Conservation (phyloP, 2,113 vertebrate genomes). For the Mesembrinibis cayennensis region DNA sequence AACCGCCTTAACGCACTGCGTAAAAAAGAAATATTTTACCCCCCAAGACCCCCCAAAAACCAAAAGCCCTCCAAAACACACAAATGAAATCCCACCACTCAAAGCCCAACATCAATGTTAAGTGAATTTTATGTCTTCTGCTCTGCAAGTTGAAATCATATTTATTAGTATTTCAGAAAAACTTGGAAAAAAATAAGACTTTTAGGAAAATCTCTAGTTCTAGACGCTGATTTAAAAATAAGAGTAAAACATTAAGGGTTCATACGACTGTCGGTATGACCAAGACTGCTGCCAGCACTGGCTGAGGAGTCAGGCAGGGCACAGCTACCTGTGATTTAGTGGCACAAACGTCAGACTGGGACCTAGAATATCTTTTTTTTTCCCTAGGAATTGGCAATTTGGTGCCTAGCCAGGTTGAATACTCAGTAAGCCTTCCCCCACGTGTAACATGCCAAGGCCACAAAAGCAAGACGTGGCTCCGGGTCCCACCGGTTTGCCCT, state of each 20-base stretch:
- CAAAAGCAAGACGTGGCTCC: accelerated
- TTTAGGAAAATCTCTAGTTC: neutral
- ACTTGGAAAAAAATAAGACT: too few species aligned
- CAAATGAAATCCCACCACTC: neutral
- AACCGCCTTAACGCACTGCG: accelerated
- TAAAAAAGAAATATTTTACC: neutral
- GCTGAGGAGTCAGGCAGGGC: neutral
- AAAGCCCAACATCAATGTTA: neutral
- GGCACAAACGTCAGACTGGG: neutral
- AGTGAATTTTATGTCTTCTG: neutral
- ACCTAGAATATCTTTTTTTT: neutral
- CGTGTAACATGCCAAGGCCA: accelerated
- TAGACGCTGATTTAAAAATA: neutral
- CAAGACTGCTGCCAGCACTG: neutral
- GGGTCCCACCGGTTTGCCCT: neutral
- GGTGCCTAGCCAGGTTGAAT: neutral
- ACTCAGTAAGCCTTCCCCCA: neutral
- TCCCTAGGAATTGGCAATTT: neutral
- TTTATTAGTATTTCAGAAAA: neutral
- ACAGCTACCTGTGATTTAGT: neutral
- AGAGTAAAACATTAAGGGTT: neutral
- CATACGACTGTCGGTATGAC: accelerated
- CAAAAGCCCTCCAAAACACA: neutral
- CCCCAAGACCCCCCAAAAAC: accelerated
- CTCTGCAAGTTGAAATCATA: neutral